Evolutionary conservation across 53 echinoderm and acorn worm species (phyloP), one percentile per base, ranked within the genome.

Genomic region (Crossaster papposus): DNA sequence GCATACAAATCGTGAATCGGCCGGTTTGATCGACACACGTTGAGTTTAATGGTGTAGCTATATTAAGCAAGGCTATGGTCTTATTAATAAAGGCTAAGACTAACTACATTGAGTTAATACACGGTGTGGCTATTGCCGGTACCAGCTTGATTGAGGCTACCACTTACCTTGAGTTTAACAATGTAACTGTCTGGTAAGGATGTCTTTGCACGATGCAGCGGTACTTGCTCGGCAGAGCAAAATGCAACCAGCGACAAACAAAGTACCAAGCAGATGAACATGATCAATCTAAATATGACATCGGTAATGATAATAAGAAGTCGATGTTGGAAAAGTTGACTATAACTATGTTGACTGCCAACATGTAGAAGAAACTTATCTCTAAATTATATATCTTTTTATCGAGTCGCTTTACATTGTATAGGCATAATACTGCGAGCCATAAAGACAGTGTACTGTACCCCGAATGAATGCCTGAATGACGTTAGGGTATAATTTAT

Each of bases 81-180:
- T 38, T 5, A 7, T 44, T 44, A 9, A 9, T 44, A 7, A 44
- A 5, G 44, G 44, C 44, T 44, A 44, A 9, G 44, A 44, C 44
- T 44, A 7, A 9, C 44, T 9, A 7, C 9, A 44, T 7, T 44
- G 44, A 44, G 44, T 44, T 44, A 7, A 17, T 23, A 62, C 8
- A 0, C 17, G 7, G 11, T 62, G 18, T 1, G 23, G n/a, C n/a
- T 62, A 62, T 8, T 13, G 23, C 62, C n/a, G n/a, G n/a, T 20
- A 1, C 17, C 0, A 20, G 23, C 13, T 71, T 31, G 2, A n/a
- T 26, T 1, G 30, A 36, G 31, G 22, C 10, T 34, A 10, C 4
- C 36, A 35, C 18, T 74, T 34, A 82, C 82, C 82, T 82, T 82
- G 35, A 82, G 54, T 54, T 82, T 82, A 15, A 82, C 34, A 14